Base-by-base conservation (phyloP, 2,113 vertebrate genomes). In the Stigmatopora argus region DNA sequence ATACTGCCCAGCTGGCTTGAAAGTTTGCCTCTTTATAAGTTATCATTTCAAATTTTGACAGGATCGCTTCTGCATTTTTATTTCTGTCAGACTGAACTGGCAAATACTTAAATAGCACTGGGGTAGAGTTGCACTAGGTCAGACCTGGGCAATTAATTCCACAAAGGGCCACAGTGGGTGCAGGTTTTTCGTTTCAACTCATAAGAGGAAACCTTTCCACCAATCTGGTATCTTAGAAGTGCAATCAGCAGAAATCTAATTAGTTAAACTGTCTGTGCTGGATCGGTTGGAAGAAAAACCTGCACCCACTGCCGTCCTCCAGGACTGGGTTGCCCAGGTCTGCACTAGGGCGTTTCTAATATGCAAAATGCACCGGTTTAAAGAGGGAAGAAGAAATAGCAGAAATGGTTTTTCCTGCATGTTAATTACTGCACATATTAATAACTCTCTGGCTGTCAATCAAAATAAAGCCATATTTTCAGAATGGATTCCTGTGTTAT, bases 1-100 rank as follows among this genome's bases (percentile, higher is more conserved):
- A 73, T 70, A 72, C 62, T 58, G n/a, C 70, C 61, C 74, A 69
- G 62, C 62, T 64, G 61, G 0, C 51, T 67, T 73, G 57, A 26
- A 73, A 62, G 51, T 57, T 58, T 65, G 71, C 14, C 17, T 14
- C 45, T 17, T 45, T 23, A 48, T 21, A n/a, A 38, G 7, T 73
- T 67, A 70, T 71, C 51, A 26, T 69, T 77, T 65, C 13, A 64
- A 73, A 70, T 59, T 31, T 9, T 60, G 57, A n/a, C 35, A 60
- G 7, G 38, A 61, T 45, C 19, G 23, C 45, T 14, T 23, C 19
- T 23, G 41, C 5, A 7, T 45, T 5, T 44, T 46, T 21, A 13
- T 19, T 60, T 41, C 5, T 19, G 12, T 19, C 57, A 19, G 18
- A 59, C 17, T n/a, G 7, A 2, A 59, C 11, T 18, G 48, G 48